Percentiles rank a stretch among this genome's conserved stretches.
phyloP scores from a whole-genome alignment of 2,797 vertebrate species.

The Zonotrichia albicollis region DNA sequence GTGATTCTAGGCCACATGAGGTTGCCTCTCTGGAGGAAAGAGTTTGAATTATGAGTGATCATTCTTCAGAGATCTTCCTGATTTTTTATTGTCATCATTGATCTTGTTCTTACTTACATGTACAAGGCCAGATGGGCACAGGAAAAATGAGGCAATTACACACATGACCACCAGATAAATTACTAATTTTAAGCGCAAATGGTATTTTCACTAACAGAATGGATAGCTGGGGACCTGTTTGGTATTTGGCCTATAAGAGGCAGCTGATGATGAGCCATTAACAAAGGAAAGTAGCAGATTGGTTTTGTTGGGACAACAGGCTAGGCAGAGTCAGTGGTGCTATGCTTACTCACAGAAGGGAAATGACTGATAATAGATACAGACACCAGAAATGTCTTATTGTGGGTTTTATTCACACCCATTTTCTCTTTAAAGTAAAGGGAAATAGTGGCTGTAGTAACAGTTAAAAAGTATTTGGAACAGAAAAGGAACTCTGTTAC shows the following conservation, averaged over 20 bases:
- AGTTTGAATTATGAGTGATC: background rate
- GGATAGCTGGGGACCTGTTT: background rate
- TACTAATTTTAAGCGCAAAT: background rate
- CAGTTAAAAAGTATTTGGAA: background rate
- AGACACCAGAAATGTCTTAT: background rate
- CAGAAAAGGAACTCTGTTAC: background rate
- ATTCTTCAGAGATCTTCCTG: background rate
- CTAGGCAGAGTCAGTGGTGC: background rate
- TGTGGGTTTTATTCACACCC: background rate
- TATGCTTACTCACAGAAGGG: background rate
- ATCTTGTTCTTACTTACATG: background rate
- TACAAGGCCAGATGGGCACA: background rate
- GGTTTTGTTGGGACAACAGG: background rate
- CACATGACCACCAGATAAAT: background rate
- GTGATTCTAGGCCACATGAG: background rate
- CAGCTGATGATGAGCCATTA: background rate
- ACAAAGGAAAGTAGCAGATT: background rate
- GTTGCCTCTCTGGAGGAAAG: background rate
- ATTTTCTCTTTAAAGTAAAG: background rate
- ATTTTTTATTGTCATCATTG: background rate
- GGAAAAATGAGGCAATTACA: background rate
- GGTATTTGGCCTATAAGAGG: background rate
- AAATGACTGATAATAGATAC: background rate
- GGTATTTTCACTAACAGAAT: background rate
- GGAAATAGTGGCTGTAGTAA: background rate